Conservation (phyloP, 2,113 vertebrate genomes). For the Picathartes gymnocephalus region DNA sequence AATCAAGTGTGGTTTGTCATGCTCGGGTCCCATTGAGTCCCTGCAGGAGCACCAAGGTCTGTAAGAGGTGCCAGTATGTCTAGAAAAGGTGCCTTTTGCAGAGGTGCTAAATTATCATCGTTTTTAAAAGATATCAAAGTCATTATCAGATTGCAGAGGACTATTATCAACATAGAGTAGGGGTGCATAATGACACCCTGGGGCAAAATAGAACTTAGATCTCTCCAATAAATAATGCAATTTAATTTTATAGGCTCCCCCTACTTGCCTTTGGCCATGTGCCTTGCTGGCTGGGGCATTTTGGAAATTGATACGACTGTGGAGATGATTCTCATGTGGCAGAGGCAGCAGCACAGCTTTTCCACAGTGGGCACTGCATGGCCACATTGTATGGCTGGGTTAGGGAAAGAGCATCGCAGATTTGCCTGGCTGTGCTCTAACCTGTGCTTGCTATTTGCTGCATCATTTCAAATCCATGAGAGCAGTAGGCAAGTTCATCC, state of each 20-base stretch:
- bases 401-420: background rate
- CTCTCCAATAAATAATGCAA: constrained; percentile 56
- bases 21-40: background rate
- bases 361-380: background rate
- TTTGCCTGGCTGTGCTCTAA: background rate
- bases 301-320: background rate
- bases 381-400: background rate
- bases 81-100: background rate
- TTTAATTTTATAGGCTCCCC: constrained; percentile 48
- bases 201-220: constrained; percentile 36
- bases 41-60: background rate
- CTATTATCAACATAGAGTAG: constrained; percentile 5
- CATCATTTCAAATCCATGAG: background rate
- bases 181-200: constrained; percentile 49
- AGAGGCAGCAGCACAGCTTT: background rate
- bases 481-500: background rate
- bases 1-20: background rate
- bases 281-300: background rate
- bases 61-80: background rate
- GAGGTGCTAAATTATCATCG: background rate
- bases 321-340: background rate
- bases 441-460: background rate
- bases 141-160: constrained; percentile 29
- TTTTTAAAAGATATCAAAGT: constrained; percentile 8
- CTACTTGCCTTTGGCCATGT: background rate